A percentile compares a stretch with the other conserved stretches of the same genome.
phyloP scores from a whole-genome alignment of 2,888 invertebrate genomes.

The Cryptocephalus primarius region DNA sequence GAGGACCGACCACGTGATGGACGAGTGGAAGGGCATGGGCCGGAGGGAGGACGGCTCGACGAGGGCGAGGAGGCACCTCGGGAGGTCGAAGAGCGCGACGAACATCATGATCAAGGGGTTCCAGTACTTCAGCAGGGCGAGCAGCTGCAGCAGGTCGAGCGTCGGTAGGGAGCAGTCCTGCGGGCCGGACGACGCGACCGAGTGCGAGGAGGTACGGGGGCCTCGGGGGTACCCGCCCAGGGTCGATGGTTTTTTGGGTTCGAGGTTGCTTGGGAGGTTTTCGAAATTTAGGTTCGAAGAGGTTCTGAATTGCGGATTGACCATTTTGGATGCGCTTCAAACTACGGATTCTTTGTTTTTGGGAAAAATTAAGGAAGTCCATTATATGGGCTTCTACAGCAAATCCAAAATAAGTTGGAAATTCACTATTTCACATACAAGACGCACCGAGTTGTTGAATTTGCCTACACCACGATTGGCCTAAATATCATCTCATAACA shows the following conservation, averaged over 20 bases:
- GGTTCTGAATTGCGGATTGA: too few relatives aligned
- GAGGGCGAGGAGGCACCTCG: conserved; percentile 29
- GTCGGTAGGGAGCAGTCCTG: conserved; percentile 41
- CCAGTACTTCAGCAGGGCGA: conserved; percentile 54
- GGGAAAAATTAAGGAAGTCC: too few relatives aligned
- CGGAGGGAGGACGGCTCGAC: conserved; percentile 40
- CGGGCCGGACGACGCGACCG: conserved; percentile 44
- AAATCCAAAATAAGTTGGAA: too few relatives aligned
- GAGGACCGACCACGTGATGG: conserved; percentile 79
- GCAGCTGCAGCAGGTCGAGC: conserved; percentile 40
- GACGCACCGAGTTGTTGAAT: too few relatives aligned
- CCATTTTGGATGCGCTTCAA: too few relatives aligned
- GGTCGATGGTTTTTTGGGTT: neutral
- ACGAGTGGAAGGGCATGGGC: conserved; percentile 70
- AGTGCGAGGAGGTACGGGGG: conserved; percentile 48
- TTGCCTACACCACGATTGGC: too few relatives aligned
- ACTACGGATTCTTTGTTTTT: too few relatives aligned
- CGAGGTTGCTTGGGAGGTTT: too few relatives aligned
- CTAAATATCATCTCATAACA: too few relatives aligned
- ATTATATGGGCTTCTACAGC: too few relatives aligned
- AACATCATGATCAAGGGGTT: conserved; percentile 78
- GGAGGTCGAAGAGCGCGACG: conserved; percentile 62
- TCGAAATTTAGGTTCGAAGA: too few relatives aligned
- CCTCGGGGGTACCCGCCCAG: neutral
- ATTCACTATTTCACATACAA: too few relatives aligned